A percentile compares a stretch with the other conserved stretches of the same genome.
phyloP scores from a whole-genome alignment of 2,888 invertebrate species.

The Drosophila mimetica region DNA sequence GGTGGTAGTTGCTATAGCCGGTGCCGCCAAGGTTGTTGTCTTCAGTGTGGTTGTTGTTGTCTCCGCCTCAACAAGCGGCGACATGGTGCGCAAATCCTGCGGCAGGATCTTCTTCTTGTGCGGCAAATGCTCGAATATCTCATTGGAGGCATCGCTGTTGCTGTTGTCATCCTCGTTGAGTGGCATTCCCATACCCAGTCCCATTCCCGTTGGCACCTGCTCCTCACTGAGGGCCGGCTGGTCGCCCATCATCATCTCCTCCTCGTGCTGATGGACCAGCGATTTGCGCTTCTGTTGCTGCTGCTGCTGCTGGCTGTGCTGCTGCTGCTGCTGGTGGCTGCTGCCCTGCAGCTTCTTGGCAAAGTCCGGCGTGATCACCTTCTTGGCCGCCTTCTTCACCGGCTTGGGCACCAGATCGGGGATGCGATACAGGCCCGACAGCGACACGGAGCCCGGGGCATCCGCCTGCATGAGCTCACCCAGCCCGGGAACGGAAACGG shows the following conservation, averaged over 20 bases:
- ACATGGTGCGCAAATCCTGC: slow-evolving; percentile 78
- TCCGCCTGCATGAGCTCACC: slow-evolving; percentile 84
- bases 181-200: slow-evolving; percentile 4
- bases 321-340: slow-evolving; percentile 44
- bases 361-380: slow-evolving; percentile 62
- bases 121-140: slow-evolving; percentile 82
- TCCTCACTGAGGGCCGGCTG: slow-evolving; percentile 74
- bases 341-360: slow-evolving; percentile 40
- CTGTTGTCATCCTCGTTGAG: slow-evolving; percentile 49
- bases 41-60: slow-evolving; percentile 11
- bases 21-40: slow-evolving; percentile 8
- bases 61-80: slow-evolving; percentile 36
- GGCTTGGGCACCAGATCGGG: slow-evolving; percentile 81
- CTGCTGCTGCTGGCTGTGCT: slow-evolving; percentile 31
- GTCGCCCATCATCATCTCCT: slow-evolving; percentile 84
- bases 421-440: slow-evolving; percentile 58
- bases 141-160: slow-evolving; percentile 79
- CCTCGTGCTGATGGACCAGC: slow-evolving; percentile 34
- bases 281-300: slow-evolving; percentile 32
- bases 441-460: slow-evolving; percentile 53
- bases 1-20: slow-evolving; percentile 33
- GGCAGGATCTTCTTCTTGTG: slow-evolving; percentile 82
- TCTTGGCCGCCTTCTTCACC: slow-evolving; percentile 81
- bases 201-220: slow-evolving; percentile 48
- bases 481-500: slow-evolving; percentile 77